Base-by-base conservation (phyloP, 2,797 vertebrate species). In the Acridotheres tristis region DNA sequence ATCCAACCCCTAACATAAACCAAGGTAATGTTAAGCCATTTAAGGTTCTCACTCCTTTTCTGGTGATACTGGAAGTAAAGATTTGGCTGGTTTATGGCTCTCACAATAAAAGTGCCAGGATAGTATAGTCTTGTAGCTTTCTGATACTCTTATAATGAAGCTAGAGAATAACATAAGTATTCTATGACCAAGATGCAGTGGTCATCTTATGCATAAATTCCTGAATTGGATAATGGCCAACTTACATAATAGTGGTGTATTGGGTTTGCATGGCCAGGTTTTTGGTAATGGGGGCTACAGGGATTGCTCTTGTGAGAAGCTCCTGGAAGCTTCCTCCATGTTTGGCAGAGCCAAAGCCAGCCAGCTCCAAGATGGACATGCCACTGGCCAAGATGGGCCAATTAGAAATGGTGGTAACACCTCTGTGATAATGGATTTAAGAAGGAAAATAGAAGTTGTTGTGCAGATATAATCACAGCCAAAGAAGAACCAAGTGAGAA, bases 181-280 rank as follows among this genome's bases (percentile, higher is more conserved):
- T 47, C 29, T 68, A 14, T 68, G 51, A 72, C 22, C 14, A 81
- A 69, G 67, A 74, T 6, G 30, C 18, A 58, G 7, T 45, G 10
- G 6, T 73, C 13, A 34, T 63, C 20, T 51, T 76, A 47, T 14
- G 25, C 14, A 65, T 89, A 62, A 71, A 74, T 20, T 36, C 43
- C 40, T 71, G 6, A 36, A 22, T 9, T 74, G 47, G 29, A 13
- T 80, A 66, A 48, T 34, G 16, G 18, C 32, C 21, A 69, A 21
- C 10, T 61, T 63, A 51, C 0, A 0, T 83, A 72, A 32, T 34
- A 50, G 34, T 9, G 17, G 26, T 36, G 15, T 51, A 43, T 26
- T 75, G 36, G 38, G 27, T 58, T 75, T 51, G 5, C 17, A 13
- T 3, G 8, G 18, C 15, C 5, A 38, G 18, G 7, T 43, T 58